Percentiles rank a stretch among this genome's conserved stretches.
phyloP scores from a whole-genome alignment of 2,797 vertebrate genomes.

The Spatula versicolor region DNA sequence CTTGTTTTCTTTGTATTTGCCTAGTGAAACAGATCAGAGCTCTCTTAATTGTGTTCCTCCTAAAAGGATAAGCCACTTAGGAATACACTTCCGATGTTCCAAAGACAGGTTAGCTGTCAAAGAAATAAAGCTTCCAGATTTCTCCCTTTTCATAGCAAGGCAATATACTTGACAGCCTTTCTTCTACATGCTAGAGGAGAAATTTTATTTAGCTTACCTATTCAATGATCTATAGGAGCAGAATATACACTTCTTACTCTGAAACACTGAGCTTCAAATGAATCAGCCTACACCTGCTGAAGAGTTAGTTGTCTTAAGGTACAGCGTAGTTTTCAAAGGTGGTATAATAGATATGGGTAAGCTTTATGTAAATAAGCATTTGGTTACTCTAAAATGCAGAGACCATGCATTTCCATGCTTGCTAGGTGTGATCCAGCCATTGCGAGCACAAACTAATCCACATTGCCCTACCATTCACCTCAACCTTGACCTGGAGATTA shows the following conservation, averaged over 20 bases:
- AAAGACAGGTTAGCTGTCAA: slow-evolving; percentile 61
- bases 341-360: slow-evolving; percentile 1
- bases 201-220: slow-evolving; percentile 63
- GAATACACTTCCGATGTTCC: slow-evolving; percentile 55
- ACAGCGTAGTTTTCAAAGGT: neutral
- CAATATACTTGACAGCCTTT: slow-evolving; percentile 31
- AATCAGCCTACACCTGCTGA: slow-evolving; percentile 35
- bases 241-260: slow-evolving; percentile 17
- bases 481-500: slow-evolving; percentile 83
- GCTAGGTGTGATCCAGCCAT: slow-evolving; percentile 45
- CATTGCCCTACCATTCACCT: slow-evolving; percentile 69
- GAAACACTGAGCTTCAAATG: slow-evolving; percentile 44
- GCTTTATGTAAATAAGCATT: slow-evolving; percentile 56
- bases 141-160: slow-evolving; percentile 37
- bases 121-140: slow-evolving; percentile 51
- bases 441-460: slow-evolving; percentile 55
- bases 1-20: slow-evolving; percentile 47
- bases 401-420: slow-evolving; percentile 50
- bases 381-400: slow-evolving; percentile 40
- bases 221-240: slow-evolving; percentile 41
- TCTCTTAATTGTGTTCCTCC: slow-evolving; percentile 62
- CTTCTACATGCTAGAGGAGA: slow-evolving; percentile 10
- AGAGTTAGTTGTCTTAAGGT: neutral
- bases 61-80: slow-evolving; percentile 46
- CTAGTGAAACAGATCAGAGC: slow-evolving; percentile 39